phyloP scores from a whole-genome alignment of 2,797 vertebrate genomes.

The Pteropus rufus region DNA sequence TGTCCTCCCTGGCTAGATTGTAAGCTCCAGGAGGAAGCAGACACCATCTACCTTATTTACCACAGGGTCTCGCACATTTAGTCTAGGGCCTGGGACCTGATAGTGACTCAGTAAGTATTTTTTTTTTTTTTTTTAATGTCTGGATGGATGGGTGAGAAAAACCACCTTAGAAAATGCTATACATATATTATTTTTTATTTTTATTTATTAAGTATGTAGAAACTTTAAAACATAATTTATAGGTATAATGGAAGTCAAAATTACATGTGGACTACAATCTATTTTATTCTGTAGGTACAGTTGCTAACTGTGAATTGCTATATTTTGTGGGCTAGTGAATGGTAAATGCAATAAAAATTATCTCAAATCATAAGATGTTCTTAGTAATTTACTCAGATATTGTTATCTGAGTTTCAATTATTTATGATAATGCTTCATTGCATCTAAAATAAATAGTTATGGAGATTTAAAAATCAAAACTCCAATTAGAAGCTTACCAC shows the following conservation, averaged over 20 bases:
- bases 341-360: constrained; percentile 17
- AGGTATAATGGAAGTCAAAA: constrained; percentile 15
- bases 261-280: not conserved
- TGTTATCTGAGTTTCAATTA: constrained; percentile 42
- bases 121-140: not conserved
- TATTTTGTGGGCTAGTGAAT: not conserved
- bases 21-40: not conserved
- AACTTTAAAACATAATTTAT: not conserved
- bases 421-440: constrained; percentile 37
- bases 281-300: not conserved
- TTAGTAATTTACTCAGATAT: constrained; percentile 37
- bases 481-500: constrained; percentile 9
- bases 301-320: not conserved
- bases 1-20: not conserved
- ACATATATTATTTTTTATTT: not conserved
- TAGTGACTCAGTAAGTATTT: not conserved
- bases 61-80: not conserved
- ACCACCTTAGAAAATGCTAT: not conserved
- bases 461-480: constrained; percentile 55
- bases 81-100: not conserved
- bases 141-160: not conserved
- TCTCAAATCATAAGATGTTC: constrained; percentile 14
- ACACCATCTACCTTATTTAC: not conserved
- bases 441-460: constrained; percentile 42
- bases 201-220: not conserved